Conservation (phyloP, 2,888 invertebrate genomes). For the Drosophila sordidula region DNA sequence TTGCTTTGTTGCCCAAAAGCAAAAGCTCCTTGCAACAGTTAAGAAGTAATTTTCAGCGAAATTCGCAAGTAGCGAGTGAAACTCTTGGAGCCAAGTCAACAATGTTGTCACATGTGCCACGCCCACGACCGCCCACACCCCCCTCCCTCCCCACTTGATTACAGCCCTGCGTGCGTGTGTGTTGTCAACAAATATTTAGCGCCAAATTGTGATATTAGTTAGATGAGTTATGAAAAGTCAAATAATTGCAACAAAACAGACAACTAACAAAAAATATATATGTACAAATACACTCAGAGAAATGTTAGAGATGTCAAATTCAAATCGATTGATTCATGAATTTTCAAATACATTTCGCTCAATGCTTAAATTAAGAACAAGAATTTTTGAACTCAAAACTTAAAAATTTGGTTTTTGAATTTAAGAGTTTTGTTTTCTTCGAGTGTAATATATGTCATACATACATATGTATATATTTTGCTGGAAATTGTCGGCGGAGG, state of each 20-base stretch:
- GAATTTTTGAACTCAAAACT: no score
- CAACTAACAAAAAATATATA: conserved; percentile 10
- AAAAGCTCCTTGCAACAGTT: conserved; percentile 37
- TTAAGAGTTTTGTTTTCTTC: no score
- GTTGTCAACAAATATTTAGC: conserved; percentile 76
- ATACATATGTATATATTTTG: background rate
- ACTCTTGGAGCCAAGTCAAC: conserved; percentile 61
- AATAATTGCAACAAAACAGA: conserved; percentile 58
- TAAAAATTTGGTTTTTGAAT: no score
- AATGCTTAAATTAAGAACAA: no score
- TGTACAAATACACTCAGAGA: background rate
- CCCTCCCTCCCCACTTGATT: conserved; percentile 2
- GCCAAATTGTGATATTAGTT: conserved; percentile 75
- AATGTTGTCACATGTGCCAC: conserved; percentile 54
- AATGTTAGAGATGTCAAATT: background rate
- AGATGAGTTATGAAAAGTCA: conserved; percentile 74
- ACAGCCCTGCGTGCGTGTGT: conserved; percentile 25
- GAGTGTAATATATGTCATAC: background rate
- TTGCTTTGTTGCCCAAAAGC: background rate
- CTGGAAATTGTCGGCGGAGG: conserved; percentile 9
- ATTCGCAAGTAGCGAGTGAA: conserved; percentile 12
- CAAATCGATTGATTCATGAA: no score
- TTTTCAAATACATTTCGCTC: no score
- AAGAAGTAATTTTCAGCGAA: conserved; percentile 69
- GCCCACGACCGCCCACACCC: background rate